Evolutionary conservation across 2,797 vertebrate genomes (phyloP), one percentile per base, ranked within the genome.

Genomic region (Pseudopleuronectes americanus): DNA sequence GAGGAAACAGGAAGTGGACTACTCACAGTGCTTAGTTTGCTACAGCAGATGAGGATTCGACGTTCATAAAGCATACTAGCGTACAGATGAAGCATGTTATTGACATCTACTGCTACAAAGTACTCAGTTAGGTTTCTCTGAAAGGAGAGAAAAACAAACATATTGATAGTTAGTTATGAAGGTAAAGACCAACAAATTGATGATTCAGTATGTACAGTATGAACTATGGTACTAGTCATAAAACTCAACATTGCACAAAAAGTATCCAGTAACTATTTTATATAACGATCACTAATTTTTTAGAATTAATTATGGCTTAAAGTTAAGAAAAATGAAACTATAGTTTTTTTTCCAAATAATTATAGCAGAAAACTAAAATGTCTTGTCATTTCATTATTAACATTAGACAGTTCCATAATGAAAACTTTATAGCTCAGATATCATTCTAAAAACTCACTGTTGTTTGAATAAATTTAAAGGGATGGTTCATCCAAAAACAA

Each of bases 41-140:
- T 98, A 90, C 96, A 98, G 88, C 95, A 96, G 81, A 99, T 96
- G 92, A 99, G 96, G 89, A 99, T 95, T 84, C 97, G 95, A 16
- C 98, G 96, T 81, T 99, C 98, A 19, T 96, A 97, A 77, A 99
- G 93, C 98, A 99, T 98, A 75, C 98, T 99, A 88, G 98, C 98
- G 0, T 99, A 99, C 79, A 99, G 95, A 79, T 99, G 97, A 75
- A 99, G 93, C 97, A 99, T 99, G 94, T 98, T 99, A 94, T 97
- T 99, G 77, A 99, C 96, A 84, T 99, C 98, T 84, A 99, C 98
- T 49, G 97, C 97, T 90, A 99, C 96, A 91, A 98, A 98, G 90
- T 99, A 99, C 92, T 99, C 97, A 0, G 97, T 99, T 91, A 99
- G 94, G 86, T 98, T 99, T 93, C 97, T 97, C 98, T 99, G 95